Base-by-base conservation (phyloP, 2,113 vertebrate genomes). In the Sceloporus undulatus region DNA sequence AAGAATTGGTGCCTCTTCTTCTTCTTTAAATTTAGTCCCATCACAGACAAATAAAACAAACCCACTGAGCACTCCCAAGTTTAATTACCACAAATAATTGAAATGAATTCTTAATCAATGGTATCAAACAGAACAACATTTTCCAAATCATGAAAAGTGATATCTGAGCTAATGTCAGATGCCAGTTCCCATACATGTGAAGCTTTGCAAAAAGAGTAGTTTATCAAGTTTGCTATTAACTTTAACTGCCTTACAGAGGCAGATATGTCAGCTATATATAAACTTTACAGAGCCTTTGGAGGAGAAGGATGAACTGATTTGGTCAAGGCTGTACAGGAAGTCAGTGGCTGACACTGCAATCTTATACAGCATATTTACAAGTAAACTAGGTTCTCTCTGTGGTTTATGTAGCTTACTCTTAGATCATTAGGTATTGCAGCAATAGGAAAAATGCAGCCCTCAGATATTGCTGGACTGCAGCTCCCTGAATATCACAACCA, bases 51-150 rank as follows among this genome's bases (percentile, higher is more conserved):
- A 66, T 23, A 66, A 66, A 19, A 18, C 65, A 66, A 66, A 66
- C 16, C 13, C 23, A 18, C 13, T 66, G 23, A 19, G 65, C 23
- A 66, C 10, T 66, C 13, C 16, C 3, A 48, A 48, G 42, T 66
- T 84, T 81, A 68, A 88, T 93, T 89, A 88, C 93, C 40, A 40
- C 74, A 38, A 85, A 40, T 79, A 74, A 84, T 92, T 85, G 27
- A 52, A 4, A 81, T 70, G 6, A 79, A 87, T 84, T 89, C 89
- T 78, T 86, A 82, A 59, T 88, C 90, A 0, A 42, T 74, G 88
- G 89, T 0, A 0, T 85, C 65, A 23, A 71, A 71, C 21, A 75
- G 70, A 92, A 86, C n/a, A 92, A 88, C 19, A 7, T 70, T 71
- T 90, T 86, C 85, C 76, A 88, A 91, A 86, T 78, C 0, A 0